phyloP scores from a whole-genome alignment of 2,113 vertebrate species.

The Uria aalge region DNA sequence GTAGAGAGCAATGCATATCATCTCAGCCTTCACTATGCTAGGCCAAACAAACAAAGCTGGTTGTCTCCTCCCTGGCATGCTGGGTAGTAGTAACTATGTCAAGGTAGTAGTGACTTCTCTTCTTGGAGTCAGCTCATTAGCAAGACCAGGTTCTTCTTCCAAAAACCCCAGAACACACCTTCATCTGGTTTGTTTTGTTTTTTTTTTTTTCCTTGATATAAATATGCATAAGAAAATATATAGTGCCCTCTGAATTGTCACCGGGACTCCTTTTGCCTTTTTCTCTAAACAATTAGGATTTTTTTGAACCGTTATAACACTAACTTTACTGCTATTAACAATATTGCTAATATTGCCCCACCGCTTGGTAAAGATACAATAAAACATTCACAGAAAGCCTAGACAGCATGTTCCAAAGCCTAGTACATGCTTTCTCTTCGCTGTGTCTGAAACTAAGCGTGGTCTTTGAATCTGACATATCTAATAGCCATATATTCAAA shows the following conservation, averaged over 20 bases:
- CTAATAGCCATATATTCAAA: not conserved
- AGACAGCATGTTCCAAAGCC: not conserved
- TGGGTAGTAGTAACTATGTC: not conserved
- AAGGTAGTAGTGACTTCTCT: not conserved
- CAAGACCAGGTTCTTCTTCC: not conserved
- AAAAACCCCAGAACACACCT: not conserved
- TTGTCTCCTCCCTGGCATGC: not conserved
- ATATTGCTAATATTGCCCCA: not conserved
- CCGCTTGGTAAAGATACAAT: not conserved
- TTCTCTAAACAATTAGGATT: not conserved
- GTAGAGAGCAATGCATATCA: not conserved
- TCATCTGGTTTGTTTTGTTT: not conserved
- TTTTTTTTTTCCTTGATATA: not conserved
- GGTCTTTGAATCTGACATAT: not conserved
- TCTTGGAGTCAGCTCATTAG: not conserved
- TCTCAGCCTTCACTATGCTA: not conserved
- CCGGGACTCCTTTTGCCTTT: not conserved
- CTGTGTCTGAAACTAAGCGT: not conserved
- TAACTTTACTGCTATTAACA: not conserved
- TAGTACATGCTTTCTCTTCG: not conserved
- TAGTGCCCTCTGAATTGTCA: not conserved
- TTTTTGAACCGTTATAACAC: not conserved
- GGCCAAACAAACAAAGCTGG: not conserved
- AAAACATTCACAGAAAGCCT: not conserved
- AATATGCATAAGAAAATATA: not conserved